phyloP scores from a whole-genome alignment of 1,140 invertebrate genomes.

The Camponotus pennsylvanicus region DNA sequence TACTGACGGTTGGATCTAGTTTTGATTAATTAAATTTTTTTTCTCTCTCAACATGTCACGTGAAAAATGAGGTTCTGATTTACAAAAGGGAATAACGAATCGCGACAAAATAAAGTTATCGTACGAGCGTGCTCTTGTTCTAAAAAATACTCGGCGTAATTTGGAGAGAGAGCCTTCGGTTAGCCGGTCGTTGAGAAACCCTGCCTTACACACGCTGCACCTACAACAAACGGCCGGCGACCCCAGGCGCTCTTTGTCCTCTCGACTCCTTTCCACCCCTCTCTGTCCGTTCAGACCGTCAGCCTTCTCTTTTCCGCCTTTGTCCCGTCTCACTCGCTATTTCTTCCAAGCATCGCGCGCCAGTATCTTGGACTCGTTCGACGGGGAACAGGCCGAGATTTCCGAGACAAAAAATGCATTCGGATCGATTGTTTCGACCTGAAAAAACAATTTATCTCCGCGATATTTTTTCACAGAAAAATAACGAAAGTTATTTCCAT shows the following conservation, averaged over 20 bases:
- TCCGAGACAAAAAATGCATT: conserved; percentile 36
- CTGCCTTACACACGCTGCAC: conserved; percentile 71
- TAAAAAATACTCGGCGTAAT: no score
- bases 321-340: conserved; percentile 55
- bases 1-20: conserved; percentile 18
- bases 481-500: no score
- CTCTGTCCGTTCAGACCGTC: neutral
- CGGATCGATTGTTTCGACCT: conserved; percentile 23
- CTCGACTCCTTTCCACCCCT: conserved; percentile 58
- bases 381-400: conserved; percentile 5
- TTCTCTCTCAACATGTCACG: neutral
- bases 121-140: neutral
- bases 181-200: conserved; percentile 49
- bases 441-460: neutral
- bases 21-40: neutral
- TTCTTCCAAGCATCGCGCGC: conserved; percentile 39
- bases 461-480: neutral
- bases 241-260: conserved; percentile 76
- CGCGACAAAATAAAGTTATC: neutral
- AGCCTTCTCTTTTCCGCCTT: conserved; percentile 54
- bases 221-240: conserved; percentile 78
- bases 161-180: neutral
- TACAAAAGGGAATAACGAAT: neutral
- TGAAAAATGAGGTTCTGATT: neutral
- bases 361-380: conserved; percentile 39